Evolutionary conservation across 2,888 invertebrate genomes (phyloP).

Genomic region (Venusia cambrica): DNA sequence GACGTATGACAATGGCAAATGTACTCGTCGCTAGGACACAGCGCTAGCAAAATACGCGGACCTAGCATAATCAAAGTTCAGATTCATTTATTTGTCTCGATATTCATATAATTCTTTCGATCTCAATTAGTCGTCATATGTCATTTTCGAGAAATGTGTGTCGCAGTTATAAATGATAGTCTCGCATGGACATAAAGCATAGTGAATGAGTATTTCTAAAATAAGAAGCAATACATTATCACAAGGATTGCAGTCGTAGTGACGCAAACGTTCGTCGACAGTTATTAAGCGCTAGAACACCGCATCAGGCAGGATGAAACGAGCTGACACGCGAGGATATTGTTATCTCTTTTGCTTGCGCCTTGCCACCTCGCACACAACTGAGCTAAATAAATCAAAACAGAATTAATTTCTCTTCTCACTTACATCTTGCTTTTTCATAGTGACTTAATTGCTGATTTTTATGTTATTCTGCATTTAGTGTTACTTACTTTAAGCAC

Average conservation of each 20-base stretch:
- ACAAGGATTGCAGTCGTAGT: slow-evolving; percentile 64
- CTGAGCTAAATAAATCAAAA: slow-evolving; percentile 52
- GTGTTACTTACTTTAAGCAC: too few relatives aligned
- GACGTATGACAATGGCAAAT: too few relatives aligned
- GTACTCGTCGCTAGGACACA: too few relatives aligned
- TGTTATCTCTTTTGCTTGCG: slow-evolving; percentile 53
- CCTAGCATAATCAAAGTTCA: slow-evolving; percentile 3
- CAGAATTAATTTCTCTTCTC: slow-evolving; percentile 59
- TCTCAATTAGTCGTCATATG: slow-evolving; percentile 56
- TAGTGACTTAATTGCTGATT: too few relatives aligned
- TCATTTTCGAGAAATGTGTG: slow-evolving; percentile 60
- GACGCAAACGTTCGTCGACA: slow-evolving; percentile 76
- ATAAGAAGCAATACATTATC: slow-evolving; percentile 76
- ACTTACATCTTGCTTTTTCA: too few relatives aligned
- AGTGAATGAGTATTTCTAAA: slow-evolving; percentile 75
- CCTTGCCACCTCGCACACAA: slow-evolving; percentile 42
- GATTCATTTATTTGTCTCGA: not conserved
- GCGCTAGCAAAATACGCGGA: slow-evolving; percentile 11
- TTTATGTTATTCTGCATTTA: too few relatives aligned
- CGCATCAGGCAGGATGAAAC: slow-evolving; percentile 57
- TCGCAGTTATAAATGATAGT: slow-evolving; percentile 58
- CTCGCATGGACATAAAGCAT: slow-evolving; percentile 54
- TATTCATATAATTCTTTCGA: slow-evolving; percentile 26
- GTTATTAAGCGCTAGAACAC: slow-evolving; percentile 74
- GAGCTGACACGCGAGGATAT: slow-evolving; percentile 49